Evolutionary conservation across 2,797 vertebrate genomes (phyloP).

Genomic region (Aulostomus chinensis): DNA sequence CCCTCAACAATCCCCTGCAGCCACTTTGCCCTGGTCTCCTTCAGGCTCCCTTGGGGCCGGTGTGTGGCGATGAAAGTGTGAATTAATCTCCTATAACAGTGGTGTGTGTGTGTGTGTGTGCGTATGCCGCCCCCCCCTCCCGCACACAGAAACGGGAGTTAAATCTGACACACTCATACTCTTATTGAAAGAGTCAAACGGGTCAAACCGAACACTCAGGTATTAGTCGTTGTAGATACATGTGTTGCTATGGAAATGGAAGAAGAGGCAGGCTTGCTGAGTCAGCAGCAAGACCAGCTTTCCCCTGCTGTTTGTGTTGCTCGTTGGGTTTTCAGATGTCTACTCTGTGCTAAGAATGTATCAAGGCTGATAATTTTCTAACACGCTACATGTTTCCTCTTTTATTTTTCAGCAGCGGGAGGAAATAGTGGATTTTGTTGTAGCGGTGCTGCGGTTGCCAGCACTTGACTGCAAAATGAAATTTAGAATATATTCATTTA

Average conservation of each 20-base stretch:
- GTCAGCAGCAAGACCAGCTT: constrained; percentile 51
- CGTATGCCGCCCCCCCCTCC: constrained; percentile 14
- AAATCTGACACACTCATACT: constrained; percentile 39
- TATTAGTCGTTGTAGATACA: constrained; percentile 46
- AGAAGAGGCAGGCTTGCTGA: constrained; percentile 56
- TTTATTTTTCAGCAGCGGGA: neutral
- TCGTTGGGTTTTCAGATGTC: constrained; percentile 38
- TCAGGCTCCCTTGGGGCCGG: constrained; percentile 50
- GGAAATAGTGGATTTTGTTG: neutral
- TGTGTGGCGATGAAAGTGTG: constrained; percentile 74
- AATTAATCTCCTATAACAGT: constrained; percentile 74
- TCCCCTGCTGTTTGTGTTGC: constrained; percentile 21
- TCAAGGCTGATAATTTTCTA: constrained; percentile 4
- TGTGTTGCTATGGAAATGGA: constrained; percentile 66
- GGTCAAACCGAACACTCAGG: constrained; percentile 48
- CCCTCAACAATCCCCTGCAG: constrained; percentile 46
- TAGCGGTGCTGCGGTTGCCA: neutral
- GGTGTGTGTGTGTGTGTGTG: neutral
- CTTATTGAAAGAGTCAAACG: constrained; percentile 32
- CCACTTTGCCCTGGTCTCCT: constrained; percentile 47
- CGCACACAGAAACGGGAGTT: constrained; percentile 9
- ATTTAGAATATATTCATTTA: no score
- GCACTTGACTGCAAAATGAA: no score
- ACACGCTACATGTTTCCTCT: no score
- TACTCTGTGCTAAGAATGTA: constrained; percentile 13